Evolutionary conservation across 1,140 invertebrate species (phyloP).

Genomic region (Dinoponera quadriceps): DNA sequence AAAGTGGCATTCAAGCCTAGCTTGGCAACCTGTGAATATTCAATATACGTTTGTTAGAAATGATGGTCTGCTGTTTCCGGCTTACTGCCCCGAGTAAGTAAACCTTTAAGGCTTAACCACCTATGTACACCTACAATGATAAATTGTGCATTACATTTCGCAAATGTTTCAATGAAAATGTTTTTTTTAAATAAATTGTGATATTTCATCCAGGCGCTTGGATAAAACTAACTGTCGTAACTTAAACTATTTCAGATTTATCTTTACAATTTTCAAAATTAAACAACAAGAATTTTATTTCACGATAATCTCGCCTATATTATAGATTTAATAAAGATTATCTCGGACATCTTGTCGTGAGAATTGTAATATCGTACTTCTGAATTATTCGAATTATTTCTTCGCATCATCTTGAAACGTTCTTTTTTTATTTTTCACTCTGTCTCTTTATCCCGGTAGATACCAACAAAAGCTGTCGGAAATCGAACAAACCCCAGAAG

Average conservation of each 20-base stretch:
- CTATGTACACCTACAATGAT: not conserved
- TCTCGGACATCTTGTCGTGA: no score
- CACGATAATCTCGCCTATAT: no score
- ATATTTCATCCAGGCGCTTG: no score
- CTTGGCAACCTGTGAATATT: slow-evolving; percentile 87
- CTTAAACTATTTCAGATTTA: no score
- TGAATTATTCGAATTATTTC: no score
- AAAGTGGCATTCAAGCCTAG: slow-evolving; percentile 83
- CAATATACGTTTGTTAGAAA: slow-evolving; percentile 78
- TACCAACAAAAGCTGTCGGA: not conserved
- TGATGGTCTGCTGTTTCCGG: slow-evolving; percentile 76
- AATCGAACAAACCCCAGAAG: not conserved
- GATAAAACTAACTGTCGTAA: not conserved
- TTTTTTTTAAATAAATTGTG: no score
- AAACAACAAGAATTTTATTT: no score
- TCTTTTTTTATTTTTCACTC: no score
- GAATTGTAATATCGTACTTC: no score
- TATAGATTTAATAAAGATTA: no score
- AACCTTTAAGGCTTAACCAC: not conserved
- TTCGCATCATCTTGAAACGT: no score
- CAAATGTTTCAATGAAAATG: not conserved
- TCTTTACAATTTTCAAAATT: no score
- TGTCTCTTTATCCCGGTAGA: not conserved
- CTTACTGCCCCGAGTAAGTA: slow-evolving; percentile 76
- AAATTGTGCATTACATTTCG: not conserved